These are phyloP conservation scores for Pollimyrus isidori DNA, from an alignment of 2,113 vertebrate species.

Conservation along the genomic window DNA sequence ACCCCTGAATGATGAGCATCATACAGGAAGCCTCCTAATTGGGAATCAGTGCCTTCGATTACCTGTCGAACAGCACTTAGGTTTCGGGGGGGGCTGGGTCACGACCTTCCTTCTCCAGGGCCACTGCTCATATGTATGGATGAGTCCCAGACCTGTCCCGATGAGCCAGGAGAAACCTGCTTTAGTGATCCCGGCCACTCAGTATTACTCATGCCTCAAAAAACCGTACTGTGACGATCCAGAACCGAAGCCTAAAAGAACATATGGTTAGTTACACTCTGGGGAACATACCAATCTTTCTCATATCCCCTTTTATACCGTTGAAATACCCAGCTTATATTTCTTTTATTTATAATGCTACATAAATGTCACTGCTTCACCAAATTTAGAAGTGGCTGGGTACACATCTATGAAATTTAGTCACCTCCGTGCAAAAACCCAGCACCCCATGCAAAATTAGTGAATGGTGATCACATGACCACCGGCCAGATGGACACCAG, in stretches of 20 bases:
- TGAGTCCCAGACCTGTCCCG: not conserved
- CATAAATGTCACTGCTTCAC: not conserved
- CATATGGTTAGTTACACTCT: not conserved
- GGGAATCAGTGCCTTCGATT: not conserved
- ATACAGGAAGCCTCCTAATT: not conserved
- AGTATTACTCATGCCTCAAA: not conserved
- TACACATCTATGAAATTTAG: not conserved
- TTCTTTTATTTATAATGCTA: not conserved
- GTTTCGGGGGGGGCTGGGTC: not conserved
- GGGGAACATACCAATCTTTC: not conserved
- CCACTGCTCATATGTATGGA: not conserved
- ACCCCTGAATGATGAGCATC: not conserved
- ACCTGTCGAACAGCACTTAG: not conserved
- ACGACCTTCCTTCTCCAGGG: not conserved
- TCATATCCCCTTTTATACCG: not conserved
- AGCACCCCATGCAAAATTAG: not conserved
- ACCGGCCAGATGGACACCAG: not conserved
- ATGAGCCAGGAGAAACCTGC: not conserved
- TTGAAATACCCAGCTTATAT: not conserved
- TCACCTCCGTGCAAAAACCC: not conserved
- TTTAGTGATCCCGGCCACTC: not conserved
- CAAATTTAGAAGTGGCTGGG: not conserved
- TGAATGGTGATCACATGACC: not conserved
- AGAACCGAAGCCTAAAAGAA: not conserved
- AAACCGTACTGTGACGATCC: not conserved